Conservation (phyloP, 2,113 vertebrate genomes). For the Anarhynchus alexandrinus region DNA sequence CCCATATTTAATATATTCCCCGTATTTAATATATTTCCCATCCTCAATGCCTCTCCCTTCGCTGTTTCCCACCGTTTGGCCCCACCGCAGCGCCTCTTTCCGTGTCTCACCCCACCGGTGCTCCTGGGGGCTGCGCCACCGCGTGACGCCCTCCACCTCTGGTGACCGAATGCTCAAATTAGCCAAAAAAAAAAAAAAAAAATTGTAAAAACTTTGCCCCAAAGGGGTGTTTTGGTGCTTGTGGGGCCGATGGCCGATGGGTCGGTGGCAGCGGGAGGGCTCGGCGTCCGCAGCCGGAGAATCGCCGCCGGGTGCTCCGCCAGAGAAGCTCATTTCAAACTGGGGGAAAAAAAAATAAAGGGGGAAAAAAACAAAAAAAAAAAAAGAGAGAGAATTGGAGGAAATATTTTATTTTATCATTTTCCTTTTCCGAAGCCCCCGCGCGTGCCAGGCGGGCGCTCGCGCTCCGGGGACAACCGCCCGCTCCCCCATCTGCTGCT, state of each 20-base stretch:
- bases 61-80: fast-evolving
- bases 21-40: fast-evolving
- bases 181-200: background rate
- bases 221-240: background rate
- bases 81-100: fast-evolving
- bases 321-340: background rate
- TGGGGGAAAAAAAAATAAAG: too few species aligned
- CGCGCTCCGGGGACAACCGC: background rate
- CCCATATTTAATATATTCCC: background rate
- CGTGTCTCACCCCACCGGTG: too few species aligned
- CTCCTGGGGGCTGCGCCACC: fast-evolving
- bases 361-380: fast-evolving
- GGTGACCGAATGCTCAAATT: background rate
- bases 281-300: background rate
- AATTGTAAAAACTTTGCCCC: too few species aligned
- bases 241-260: background rate
- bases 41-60: too few species aligned
- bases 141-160: fast-evolving
- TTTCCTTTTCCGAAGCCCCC: background rate
- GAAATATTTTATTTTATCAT: fast-evolving
- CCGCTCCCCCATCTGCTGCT: background rate
- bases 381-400: background rate
- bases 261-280: too few species aligned
- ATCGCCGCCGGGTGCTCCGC: background rate
- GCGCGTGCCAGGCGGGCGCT: fast-evolving